phyloP scores from a whole-genome alignment of 2,797 vertebrate genomes.

The Sebastiscus tertius region DNA sequence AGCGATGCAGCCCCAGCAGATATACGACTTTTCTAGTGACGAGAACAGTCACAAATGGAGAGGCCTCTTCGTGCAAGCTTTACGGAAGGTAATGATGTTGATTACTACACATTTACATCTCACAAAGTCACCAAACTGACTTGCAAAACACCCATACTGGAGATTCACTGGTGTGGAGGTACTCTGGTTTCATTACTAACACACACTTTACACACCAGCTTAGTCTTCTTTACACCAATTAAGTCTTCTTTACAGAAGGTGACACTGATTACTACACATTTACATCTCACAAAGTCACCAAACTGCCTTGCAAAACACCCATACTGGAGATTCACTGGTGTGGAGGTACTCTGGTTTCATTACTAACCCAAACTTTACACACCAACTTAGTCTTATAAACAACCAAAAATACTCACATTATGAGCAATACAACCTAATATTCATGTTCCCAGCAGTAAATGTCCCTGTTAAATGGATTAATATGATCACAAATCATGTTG shows the following conservation, averaged over 20 bases:
- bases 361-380: too few species aligned
- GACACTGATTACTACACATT: neutral
- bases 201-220: neutral
- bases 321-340: neutral
- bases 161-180: neutral
- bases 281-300: neutral
- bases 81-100: constrained; percentile 87
- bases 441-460: neutral
- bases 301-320: constrained; percentile 5
- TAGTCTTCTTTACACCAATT: neutral
- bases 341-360: too few species aligned
- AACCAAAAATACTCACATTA: neutral
- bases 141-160: constrained; percentile 5
- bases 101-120: neutral
- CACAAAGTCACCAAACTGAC: neutral
- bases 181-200: neutral
- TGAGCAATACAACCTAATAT: too few species aligned
- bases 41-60: constrained; percentile 97
- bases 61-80: constrained; percentile 94
- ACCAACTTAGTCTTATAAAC: neutral
- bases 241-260: constrained; percentile 88
- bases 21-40: constrained; percentile 96
- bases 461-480: neutral
- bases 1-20: constrained; percentile 95
- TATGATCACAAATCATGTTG: neutral